Evolutionary conservation across 37 sponge, comb jelly and placozoan species (phyloP).

Genomic region (Beroe ovata): DNA sequence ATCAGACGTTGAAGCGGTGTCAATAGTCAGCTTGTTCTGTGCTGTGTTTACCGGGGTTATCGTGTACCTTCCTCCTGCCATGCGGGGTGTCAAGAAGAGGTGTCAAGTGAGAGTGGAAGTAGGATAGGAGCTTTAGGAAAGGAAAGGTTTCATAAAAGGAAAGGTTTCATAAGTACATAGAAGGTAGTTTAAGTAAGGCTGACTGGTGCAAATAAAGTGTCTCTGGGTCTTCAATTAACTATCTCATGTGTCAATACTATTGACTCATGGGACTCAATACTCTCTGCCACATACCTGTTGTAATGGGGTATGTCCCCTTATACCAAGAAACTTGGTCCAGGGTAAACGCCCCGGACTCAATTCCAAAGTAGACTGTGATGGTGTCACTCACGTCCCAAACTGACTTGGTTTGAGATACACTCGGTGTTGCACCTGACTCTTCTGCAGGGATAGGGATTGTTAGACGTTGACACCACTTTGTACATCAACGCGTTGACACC

Average conservation of each 20-base stretch:
- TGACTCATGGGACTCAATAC: too few species aligned
- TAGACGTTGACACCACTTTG: neutral
- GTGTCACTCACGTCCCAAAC: neutral
- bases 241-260: too few species aligned
- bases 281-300: constrained; percentile 39
- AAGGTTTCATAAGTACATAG: neutral
- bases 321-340: constrained; percentile 24
- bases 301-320: constrained; percentile 17
- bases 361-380: neutral
- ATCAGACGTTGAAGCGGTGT: neutral
- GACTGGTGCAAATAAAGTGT: too few species aligned
- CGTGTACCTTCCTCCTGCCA: constrained; percentile 37
- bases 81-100: neutral
- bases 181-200: too few species aligned
- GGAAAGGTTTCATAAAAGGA: neutral
- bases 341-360: neutral
- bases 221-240: too few species aligned
- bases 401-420: neutral
- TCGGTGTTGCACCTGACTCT: neutral
- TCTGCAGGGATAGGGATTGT: constrained; percentile 3
- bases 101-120: neutral
- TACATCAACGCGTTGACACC: neutral
- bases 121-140: neutral
- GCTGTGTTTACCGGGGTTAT: neutral
- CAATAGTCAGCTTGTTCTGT: neutral